Evolutionary conservation across 2,888 invertebrate species (phyloP).

Genomic region (Phalera bucephala): DNA sequence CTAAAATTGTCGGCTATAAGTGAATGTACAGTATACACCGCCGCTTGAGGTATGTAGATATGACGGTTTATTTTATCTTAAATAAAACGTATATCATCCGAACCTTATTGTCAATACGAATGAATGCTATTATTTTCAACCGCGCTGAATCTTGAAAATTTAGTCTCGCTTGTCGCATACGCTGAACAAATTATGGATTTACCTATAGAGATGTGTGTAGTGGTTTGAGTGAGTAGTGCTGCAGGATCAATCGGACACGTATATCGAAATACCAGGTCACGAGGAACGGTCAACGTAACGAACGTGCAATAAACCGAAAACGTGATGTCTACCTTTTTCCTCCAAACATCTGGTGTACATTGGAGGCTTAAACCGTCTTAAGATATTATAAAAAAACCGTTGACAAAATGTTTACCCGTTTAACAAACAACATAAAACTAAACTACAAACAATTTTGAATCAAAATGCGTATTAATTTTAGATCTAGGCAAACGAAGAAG

Average conservation of each 20-base stretch:
- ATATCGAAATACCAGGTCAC: conserved; percentile 59
- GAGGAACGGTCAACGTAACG: conserved; percentile 52
- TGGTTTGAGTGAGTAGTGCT: conserved; percentile 28
- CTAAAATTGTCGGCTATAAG: too few species aligned
- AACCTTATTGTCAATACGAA: too few species aligned
- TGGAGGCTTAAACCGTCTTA: conserved; percentile 29
- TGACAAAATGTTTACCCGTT: neutral
- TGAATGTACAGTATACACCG: too few species aligned
- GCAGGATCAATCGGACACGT: conserved; percentile 61
- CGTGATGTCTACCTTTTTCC: conserved; percentile 66
- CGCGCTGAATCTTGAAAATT: conserved; percentile 1
- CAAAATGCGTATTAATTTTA: conserved; percentile 9
- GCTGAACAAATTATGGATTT: too few species aligned
- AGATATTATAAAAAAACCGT: neutral
- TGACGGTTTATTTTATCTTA: too few species aligned
- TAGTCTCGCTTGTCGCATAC: neutral
- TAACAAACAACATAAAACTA: too few species aligned
- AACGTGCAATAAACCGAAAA: conserved; percentile 75
- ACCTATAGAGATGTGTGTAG: conserved; percentile 9
- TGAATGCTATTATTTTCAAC: neutral
- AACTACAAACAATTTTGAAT: neutral
- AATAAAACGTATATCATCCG: too few species aligned
- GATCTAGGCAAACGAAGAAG: conserved; percentile 22
- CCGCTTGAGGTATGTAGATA: too few species aligned
- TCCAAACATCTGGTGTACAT: conserved; percentile 37